phyloP scores from a whole-genome alignment of 1,140 invertebrate genomes.

The Drosophila bocki region DNA sequence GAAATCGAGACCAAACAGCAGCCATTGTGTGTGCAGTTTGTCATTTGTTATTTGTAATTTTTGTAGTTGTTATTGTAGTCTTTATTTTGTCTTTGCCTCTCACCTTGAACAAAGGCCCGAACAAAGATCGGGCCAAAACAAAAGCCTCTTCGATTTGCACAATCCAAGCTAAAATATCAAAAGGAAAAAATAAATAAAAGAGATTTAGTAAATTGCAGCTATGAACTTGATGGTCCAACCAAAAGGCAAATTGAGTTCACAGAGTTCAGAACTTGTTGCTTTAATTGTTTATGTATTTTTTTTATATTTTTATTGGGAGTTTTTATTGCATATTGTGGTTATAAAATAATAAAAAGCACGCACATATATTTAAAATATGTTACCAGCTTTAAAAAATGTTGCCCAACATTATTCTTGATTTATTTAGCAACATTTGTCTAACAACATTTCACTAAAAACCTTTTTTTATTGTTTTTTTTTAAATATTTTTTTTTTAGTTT shows the following conservation, averaged over 20 bases:
- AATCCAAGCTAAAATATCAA: neutral
- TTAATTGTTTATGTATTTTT: neutral
- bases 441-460: neutral
- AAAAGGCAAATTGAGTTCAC: slow-evolving; percentile 7
- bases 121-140: slow-evolving; percentile 48
- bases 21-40: slow-evolving; percentile 8
- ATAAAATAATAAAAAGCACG: neutral
- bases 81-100: slow-evolving; percentile 44
- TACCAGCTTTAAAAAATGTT: neutral
- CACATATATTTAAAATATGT: too few relatives aligned
- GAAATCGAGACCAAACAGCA: slow-evolving; percentile 42
- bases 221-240: slow-evolving; percentile 12
- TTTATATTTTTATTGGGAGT: neutral
- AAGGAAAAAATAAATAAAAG: neutral
- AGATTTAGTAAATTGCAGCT: slow-evolving; percentile 15
- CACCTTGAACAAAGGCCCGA: slow-evolving; percentile 61
- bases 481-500: too few relatives aligned
- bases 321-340: too few relatives aligned
- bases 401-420: neutral
- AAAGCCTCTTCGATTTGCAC: slow-evolving; percentile 29
- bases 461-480: too few relatives aligned
- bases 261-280: slow-evolving; percentile 5
- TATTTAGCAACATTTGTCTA: neutral
- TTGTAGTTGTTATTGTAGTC: slow-evolving; percentile 38
- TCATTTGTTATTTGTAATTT: neutral